A percentile compares a stretch with the other conserved stretches of the same genome.
Evolutionary conservation across 1,140 invertebrate species (phyloP).

Genomic region (Varroa destructor): DNA sequence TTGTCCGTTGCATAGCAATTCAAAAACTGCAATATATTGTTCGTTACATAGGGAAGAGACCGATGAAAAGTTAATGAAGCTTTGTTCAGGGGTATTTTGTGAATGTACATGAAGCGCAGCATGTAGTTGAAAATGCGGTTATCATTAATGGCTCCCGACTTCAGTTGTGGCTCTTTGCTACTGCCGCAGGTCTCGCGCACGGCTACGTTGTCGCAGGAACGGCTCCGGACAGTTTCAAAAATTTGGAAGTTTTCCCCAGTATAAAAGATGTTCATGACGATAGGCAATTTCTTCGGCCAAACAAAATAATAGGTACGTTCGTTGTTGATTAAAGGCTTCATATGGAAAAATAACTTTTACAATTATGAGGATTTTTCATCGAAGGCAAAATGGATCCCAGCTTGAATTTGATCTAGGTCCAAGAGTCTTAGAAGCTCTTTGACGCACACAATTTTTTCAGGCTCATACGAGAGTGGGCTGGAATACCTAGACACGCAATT

Average conservation of each 20-base stretch:
- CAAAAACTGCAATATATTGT: too few species aligned
- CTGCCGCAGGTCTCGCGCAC: background rate
- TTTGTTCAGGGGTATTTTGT: too few species aligned
- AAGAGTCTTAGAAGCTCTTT: too few species aligned
- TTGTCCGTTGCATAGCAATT: too few species aligned
- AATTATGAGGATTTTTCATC: background rate
- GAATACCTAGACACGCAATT: conserved; percentile 46
- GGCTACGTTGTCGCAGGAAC: background rate
- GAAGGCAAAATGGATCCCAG: background rate
- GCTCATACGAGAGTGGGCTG: conserved; percentile 40
- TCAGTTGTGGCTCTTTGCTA: background rate
- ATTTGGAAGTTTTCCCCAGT: conserved; percentile 31
- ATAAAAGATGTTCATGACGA: conserved; percentile 28
- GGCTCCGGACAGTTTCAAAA: conserved; percentile 32
- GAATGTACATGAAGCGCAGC: too few species aligned
- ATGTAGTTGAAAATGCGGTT: too few species aligned
- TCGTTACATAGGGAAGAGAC: too few species aligned
- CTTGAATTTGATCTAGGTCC: too few species aligned
- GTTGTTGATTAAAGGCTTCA: background rate
- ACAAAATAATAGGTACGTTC: conserved; percentile 41
- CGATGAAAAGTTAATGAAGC: too few species aligned
- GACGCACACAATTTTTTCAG: conserved; percentile 32
- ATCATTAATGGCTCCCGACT: too few species aligned
- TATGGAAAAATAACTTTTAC: background rate
- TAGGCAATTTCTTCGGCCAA: conserved; percentile 45